Evolutionary conservation across 2,797 vertebrate genomes (phyloP).

Genomic region (Muraenolepis orangiensis): DNA sequence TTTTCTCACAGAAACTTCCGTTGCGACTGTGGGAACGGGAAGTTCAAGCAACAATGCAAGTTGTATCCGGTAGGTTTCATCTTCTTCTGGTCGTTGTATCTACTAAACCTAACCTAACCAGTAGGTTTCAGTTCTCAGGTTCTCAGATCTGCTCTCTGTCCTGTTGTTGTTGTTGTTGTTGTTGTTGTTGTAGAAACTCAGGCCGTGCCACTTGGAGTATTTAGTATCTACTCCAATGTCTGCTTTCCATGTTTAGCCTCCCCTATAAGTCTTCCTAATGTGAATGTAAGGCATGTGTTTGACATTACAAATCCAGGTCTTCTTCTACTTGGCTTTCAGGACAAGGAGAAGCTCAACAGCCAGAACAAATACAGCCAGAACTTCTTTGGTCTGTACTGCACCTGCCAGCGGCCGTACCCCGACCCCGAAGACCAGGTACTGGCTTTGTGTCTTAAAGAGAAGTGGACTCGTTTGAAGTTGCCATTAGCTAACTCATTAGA

Average conservation of each 20-base stretch:
- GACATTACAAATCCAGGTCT: background rate
- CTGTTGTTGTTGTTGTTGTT: background rate
- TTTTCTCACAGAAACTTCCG: conserved; percentile 69
- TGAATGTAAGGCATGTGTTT: background rate
- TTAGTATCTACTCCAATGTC: too few species aligned
- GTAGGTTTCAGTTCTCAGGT: too few species aligned
- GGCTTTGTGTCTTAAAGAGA: background rate
- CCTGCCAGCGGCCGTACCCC: conserved; percentile 90
- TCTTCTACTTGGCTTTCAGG: conserved; percentile 69
- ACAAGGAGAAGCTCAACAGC: conserved; percentile 83
- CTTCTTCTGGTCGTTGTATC: too few species aligned
- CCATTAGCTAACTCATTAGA: background rate
- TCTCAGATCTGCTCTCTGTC: too few species aligned
- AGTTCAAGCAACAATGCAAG: conserved; percentile 91
- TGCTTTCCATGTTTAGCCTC: too few species aligned
- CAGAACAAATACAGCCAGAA: conserved; percentile 95
- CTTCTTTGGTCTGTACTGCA: conserved; percentile 93
- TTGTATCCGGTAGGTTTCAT: conserved; percentile 80
- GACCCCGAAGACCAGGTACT: conserved; percentile 93
- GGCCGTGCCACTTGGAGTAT: background rate
- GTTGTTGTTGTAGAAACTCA: background rate
- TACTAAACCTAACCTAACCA: too few species aligned
- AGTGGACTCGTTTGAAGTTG: background rate
- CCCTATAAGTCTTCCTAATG: background rate
- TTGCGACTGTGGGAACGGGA: conserved; percentile 91